These are phyloP conservation scores for Nudaria mundana DNA, from an alignment of 2,888 invertebrate genomes.

Conservation along the genomic window DNA sequence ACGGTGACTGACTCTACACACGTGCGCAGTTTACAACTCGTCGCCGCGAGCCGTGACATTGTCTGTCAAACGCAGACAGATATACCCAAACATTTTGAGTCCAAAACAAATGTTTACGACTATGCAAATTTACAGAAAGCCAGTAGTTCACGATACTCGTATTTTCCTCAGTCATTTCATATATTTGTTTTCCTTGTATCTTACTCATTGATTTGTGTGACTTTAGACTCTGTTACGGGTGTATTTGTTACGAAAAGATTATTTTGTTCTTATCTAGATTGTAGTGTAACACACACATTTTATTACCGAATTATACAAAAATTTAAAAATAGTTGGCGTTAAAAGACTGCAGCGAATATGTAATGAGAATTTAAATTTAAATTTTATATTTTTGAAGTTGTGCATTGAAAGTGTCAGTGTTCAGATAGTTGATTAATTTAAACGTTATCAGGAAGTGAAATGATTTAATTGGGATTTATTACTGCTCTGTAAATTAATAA, in stretches of 20 bases:
- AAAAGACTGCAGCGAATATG: background rate
- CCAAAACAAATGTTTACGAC: background rate
- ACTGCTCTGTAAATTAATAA: background rate
- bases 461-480: background rate
- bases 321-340: background rate
- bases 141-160: background rate
- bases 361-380: background rate
- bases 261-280: background rate
- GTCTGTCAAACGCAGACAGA: too few relatives aligned
- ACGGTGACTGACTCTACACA: too few relatives aligned
- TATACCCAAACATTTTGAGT: background rate
- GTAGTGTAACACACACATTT: too few relatives aligned
- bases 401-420: background rate
- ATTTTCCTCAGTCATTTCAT: slow-evolving; percentile 3
- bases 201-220: background rate
- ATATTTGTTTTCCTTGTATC: slow-evolving; percentile 6
- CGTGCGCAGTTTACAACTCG: too few relatives aligned
- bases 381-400: background rate
- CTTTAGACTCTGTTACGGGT: background rate
- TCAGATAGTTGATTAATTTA: background rate
- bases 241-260: background rate
- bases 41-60: too few relatives aligned
- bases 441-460: background rate
- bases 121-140: slow-evolving; percentile 1
- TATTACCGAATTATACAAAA: too few relatives aligned